Conservation (phyloP, 1,140 invertebrate species). For the Drosophila nannoptera region DNA sequence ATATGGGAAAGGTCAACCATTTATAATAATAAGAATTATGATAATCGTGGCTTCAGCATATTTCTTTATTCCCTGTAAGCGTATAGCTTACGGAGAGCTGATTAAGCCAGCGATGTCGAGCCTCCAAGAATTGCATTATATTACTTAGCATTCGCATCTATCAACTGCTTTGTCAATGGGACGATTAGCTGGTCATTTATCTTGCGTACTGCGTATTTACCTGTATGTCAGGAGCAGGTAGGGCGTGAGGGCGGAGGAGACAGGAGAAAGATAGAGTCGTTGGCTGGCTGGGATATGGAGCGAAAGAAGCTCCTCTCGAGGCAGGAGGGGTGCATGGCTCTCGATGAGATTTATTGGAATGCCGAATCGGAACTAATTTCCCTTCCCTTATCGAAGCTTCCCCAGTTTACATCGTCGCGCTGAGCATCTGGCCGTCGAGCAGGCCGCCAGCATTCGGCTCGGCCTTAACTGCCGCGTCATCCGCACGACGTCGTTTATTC, state of each 20-base stretch:
- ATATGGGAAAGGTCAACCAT: too few species aligned
- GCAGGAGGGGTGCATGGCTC: too few species aligned
- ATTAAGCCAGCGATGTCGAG: neutral
- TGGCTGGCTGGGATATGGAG: too few species aligned
- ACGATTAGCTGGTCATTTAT: slow-evolving; percentile 37
- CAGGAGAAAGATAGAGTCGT: neutral
- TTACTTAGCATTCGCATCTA: neutral
- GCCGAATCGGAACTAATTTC: too few species aligned
- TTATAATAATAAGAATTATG: too few species aligned
- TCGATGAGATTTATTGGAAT: too few species aligned
- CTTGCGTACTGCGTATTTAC: slow-evolving; percentile 42
- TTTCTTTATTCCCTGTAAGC: neutral
- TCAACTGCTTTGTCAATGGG: slow-evolving; percentile 5
- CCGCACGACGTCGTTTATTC: neutral
- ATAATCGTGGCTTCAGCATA: neutral
- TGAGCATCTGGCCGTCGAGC: slow-evolving; percentile 29
- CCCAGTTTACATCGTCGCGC: neutral
- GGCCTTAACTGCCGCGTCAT: slow-evolving; percentile 8
- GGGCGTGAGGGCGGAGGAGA: neutral
- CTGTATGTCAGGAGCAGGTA: slow-evolving; percentile 14
- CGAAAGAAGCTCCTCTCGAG: too few species aligned
- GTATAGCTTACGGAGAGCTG: neutral
- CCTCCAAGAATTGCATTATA: neutral
- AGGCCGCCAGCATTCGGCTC: slow-evolving; percentile 2
- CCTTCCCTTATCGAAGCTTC: too few species aligned